Base-by-base conservation (phyloP, 2,888 invertebrate genomes). In the Ormyrus thymus region DNA sequence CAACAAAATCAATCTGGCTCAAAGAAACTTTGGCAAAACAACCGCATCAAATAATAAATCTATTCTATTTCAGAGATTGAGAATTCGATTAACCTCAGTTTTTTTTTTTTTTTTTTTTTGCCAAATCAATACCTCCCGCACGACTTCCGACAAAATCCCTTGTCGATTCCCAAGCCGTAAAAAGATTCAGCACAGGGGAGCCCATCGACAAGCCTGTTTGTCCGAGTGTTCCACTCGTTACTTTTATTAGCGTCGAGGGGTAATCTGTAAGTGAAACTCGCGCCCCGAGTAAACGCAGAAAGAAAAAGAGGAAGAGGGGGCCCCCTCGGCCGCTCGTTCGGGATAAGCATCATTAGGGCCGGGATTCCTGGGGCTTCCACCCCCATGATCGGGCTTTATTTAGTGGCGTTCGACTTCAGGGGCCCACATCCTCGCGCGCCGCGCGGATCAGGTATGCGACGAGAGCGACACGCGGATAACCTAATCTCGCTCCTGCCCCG, bases 311-410 rank as follows among this genome's bases (percentile, higher is more conserved):
- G 64, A 69, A 64, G 29, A 29, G 29, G 29, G 29, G 29, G 50
- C 53, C 61, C 13, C 61, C 43, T 61, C 62, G 29, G 64, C 13
- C 64, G 58, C 69, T 74, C 65, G 78, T 58, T 68, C 61, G 75
- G 75, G 75, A 79, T 79, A 79, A 79, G 79, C 75, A 79, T 79
- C 71, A 55, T 79, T 73, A 65, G 51, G 43, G 62, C 59, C 56
- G 11, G 43, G 55, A 61, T 48, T 45, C 4, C 29, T 29, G 29
- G 29, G 4, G 29, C 29, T 74, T 74, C 78, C 78, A 74, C 78
- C 74, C 78, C 74, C 74, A 78, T 73, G 73, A 78, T 73, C 66
- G 62, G 73, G 50, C 62, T 68, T 78, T 73, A 78, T 78, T 73
- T 73, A 78, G 78, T 77, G 48, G 61, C 55, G 55, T 3, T 72